phyloP scores from a whole-genome alignment of 2,113 vertebrate genomes.

The Oreochromis spilurus region DNA sequence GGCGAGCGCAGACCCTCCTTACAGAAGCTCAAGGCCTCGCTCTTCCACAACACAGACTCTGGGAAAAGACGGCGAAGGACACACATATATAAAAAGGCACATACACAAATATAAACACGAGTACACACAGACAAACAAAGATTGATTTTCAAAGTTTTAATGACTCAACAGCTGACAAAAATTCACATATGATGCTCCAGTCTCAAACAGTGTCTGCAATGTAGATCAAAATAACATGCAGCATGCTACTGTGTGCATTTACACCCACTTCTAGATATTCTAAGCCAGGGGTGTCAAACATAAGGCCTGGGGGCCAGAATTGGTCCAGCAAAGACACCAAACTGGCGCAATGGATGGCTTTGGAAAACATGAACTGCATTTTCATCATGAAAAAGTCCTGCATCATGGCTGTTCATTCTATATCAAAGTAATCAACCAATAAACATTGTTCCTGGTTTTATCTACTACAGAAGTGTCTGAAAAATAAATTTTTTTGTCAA shows the following conservation, averaged over 20 bases:
- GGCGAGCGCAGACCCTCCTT: slow-evolving; percentile 80
- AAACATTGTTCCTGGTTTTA: neutral
- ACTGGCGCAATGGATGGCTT: neutral
- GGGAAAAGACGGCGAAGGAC: neutral
- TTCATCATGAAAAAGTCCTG: neutral
- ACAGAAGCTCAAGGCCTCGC: slow-evolving; percentile 80
- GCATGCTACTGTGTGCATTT: neutral
- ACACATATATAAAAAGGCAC: neutral
- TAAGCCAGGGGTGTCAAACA: neutral
- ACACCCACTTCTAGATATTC: neutral
- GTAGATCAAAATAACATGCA: slow-evolving; percentile 42
- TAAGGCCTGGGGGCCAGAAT: neutral
- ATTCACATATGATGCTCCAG: neutral
- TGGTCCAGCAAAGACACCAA: neutral
- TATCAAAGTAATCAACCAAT: neutral
- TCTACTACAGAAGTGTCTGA: neutral
- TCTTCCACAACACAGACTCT: slow-evolving; percentile 84
- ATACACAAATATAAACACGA: neutral
- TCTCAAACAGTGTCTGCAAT: slow-evolving; percentile 56
- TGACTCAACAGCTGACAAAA: slow-evolving; percentile 43
- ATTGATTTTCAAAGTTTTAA: slow-evolving; percentile 51
- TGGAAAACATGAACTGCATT: neutral
- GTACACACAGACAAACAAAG: slow-evolving; percentile 6
- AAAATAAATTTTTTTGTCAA: neutral
- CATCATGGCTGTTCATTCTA: neutral